Evolutionary conservation across 1,140 invertebrate genomes (phyloP).

Genomic region (Drosophila fuyamai): DNA sequence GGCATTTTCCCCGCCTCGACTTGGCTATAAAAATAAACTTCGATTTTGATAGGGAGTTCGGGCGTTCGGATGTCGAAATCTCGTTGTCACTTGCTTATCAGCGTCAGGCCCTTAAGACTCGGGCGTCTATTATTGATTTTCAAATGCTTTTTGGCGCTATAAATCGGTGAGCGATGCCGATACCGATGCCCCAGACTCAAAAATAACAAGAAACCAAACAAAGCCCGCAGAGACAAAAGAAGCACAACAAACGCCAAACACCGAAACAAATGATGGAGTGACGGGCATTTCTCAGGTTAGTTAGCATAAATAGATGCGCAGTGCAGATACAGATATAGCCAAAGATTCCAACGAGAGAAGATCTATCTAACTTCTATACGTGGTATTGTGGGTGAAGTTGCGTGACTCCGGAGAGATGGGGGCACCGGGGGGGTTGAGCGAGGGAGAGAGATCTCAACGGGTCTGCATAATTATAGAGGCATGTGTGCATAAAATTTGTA

Average conservation of each 20-base stretch:
- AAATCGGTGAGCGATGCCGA: constrained; percentile 60
- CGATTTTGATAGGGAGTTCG: constrained; percentile 31
- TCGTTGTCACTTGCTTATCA: constrained; percentile 76
- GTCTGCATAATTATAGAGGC: constrained; percentile 73
- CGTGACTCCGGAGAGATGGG: constrained; percentile 21
- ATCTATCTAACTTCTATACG: constrained; percentile 10
- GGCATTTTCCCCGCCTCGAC: constrained; percentile 44
- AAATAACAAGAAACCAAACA: constrained; percentile 28
- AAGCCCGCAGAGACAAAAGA: constrained; percentile 39
- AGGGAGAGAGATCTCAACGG: constrained; percentile 36
- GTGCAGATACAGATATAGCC: constrained; percentile 52
- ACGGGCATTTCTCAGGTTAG: constrained; percentile 65
- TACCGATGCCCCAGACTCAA: constrained; percentile 1
- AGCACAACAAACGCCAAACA: constrained; percentile 40
- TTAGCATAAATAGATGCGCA: constrained; percentile 77
- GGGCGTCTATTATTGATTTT: constrained; percentile 71
- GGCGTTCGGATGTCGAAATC: constrained; percentile 51
- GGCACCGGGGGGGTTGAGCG: background rate
- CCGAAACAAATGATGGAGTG: constrained; percentile 56
- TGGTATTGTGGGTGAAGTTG: constrained; percentile 45
- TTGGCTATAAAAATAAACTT: constrained; percentile 41
- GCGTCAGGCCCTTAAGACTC: constrained; percentile 33
- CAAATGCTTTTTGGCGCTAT: constrained; percentile 74
- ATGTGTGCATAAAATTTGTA: constrained; percentile 80
- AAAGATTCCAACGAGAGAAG: constrained; percentile 18